These are phyloP conservation scores for Calephelis perditalis DNA, from an alignment of 2,888 invertebrate genomes.

Conservation along the genomic window DNA sequence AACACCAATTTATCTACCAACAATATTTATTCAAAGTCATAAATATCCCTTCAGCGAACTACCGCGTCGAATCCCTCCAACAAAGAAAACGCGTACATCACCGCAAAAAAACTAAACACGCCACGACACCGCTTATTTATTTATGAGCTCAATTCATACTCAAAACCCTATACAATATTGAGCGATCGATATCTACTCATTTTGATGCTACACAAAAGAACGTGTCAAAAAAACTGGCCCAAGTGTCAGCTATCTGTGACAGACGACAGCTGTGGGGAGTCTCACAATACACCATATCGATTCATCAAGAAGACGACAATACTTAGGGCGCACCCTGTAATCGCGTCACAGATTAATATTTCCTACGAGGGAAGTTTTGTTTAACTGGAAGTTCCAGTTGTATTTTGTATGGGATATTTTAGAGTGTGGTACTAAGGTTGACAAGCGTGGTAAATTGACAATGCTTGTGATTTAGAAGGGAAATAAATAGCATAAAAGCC, in stretches of 20 bases:
- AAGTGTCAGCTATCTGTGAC: slow-evolving; percentile 70
- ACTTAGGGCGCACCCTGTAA: slow-evolving; percentile 55
- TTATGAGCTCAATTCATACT: slow-evolving; percentile 67
- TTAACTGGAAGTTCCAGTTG: slow-evolving; percentile 31
- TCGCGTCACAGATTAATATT: slow-evolving; percentile 41
- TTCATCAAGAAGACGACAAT: slow-evolving; percentile 64
- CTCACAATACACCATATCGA: slow-evolving; percentile 63
- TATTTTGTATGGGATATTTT: slow-evolving; percentile 26
- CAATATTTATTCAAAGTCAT: slow-evolving; percentile 40
- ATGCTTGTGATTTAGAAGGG: slow-evolving; percentile 67
- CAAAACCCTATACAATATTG: slow-evolving; percentile 64
- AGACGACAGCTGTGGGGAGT: slow-evolving; percentile 69
- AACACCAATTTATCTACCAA: slow-evolving; percentile 35
- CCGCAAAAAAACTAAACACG: slow-evolving; percentile 54
- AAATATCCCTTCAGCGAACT: slow-evolving; percentile 37
- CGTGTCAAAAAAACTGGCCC: slow-evolving; percentile 64
- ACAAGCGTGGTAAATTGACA: slow-evolving; percentile 67
- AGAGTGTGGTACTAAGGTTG: slow-evolving; percentile 42
- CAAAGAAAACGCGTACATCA: slow-evolving; percentile 62
- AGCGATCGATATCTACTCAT: slow-evolving; percentile 74
- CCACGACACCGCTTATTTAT: slow-evolving; percentile 73
- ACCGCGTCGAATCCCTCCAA: slow-evolving; percentile 57
- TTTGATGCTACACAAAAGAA: slow-evolving; percentile 61
- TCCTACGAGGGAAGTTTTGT: slow-evolving; percentile 24
- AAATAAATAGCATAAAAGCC: slow-evolving; percentile 69